A percentile compares a stretch with the other conserved stretches of the same genome.
phyloP scores from a whole-genome alignment of 1,140 invertebrate species.

The Drosophila baimaii region DNA sequence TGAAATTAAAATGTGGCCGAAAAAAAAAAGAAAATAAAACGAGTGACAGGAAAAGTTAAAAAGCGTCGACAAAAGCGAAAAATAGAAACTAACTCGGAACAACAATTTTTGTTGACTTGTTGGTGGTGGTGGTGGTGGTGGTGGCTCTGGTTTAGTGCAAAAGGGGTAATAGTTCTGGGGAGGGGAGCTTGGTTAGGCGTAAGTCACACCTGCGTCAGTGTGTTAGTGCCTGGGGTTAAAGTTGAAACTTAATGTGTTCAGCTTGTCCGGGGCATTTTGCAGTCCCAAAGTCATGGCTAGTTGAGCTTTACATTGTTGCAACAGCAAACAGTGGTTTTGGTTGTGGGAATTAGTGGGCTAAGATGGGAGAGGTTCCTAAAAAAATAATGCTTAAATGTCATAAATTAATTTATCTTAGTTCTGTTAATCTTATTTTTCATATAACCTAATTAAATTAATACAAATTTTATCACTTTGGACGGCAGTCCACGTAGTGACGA shows the following conservation, averaged over 20 bases:
- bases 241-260: conserved; percentile 61
- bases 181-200: not conserved
- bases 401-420: too few species aligned
- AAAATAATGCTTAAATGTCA: too few species aligned
- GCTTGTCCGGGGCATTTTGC: conserved; percentile 45
- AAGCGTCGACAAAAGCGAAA: conserved; percentile 47
- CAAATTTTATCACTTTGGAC: too few species aligned
- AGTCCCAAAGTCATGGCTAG: conserved; percentile 38
- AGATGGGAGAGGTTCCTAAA: too few species aligned
- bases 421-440: too few species aligned
- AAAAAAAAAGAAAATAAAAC: conserved; percentile 33
- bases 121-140: too few species aligned
- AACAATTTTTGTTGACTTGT: conserved; percentile 55
- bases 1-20: conserved; percentile 62
- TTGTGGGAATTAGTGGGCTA: too few species aligned
- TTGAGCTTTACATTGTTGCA: conserved; percentile 34
- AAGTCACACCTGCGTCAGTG: conserved; percentile 43
- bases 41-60: conserved; percentile 50
- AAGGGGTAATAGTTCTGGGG: conserved; percentile 19
- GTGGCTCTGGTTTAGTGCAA: conserved; percentile 23
- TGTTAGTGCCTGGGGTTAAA: conserved; percentile 41
- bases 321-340: conserved; percentile 16
- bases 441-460: too few species aligned
- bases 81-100: conserved; percentile 34
- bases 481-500: too few species aligned